phyloP scores from a whole-genome alignment of 1,140 invertebrate genomes.

The Drosophila arizonae region DNA sequence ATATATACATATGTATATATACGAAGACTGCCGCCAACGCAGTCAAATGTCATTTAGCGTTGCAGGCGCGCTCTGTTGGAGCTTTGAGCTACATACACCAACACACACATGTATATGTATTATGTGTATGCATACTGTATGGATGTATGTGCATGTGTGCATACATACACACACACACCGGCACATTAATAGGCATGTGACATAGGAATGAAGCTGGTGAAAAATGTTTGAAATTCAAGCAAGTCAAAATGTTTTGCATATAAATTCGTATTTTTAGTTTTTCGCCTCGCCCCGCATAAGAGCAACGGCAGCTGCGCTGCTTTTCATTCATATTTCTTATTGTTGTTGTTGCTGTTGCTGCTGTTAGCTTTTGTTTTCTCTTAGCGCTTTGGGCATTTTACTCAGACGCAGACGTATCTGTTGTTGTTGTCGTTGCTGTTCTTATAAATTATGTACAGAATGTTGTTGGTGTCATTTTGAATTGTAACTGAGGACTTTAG shows the following conservation, averaged over 20 bases:
- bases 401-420: conserved; percentile 19
- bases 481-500: conserved; percentile 48
- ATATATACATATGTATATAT: neutral
- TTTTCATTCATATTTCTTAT: conserved; percentile 54
- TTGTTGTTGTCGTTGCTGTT: neutral
- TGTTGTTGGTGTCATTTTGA: conserved; percentile 44
- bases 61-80: conserved; percentile 33
- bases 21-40: conserved; percentile 22
- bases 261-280: conserved; percentile 72
- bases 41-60: conserved; percentile 57
- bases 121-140: neutral
- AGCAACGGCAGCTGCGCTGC: conserved; percentile 25
- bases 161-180: conserved; percentile 21
- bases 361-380: conserved; percentile 24
- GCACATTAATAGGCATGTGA: conserved; percentile 51
- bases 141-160: conserved; percentile 1
- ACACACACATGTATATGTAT: neutral
- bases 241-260: conserved; percentile 68
- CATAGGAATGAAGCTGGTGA: conserved; percentile 41
- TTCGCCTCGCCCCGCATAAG: conserved; percentile 14
- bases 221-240: conserved; percentile 65
- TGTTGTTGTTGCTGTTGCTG: conserved; percentile 28
- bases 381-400: conserved; percentile 21
- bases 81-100: conserved; percentile 33
- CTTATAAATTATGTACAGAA: neutral